Conservation (phyloP, 1,140 invertebrate genomes). For the Galleria mellonella region DNA sequence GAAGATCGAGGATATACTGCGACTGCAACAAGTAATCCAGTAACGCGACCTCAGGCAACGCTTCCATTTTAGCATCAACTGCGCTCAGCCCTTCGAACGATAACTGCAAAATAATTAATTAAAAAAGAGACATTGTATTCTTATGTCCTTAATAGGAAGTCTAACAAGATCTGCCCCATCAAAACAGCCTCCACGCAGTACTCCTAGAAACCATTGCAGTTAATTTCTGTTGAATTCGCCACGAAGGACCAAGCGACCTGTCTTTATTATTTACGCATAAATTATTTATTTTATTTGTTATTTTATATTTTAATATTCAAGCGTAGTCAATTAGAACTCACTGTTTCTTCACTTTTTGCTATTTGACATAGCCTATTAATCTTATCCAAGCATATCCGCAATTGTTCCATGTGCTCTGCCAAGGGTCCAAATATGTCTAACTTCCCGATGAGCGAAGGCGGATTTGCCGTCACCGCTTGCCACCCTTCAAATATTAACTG, state of each 20-base stretch:
- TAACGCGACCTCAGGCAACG: constrained; percentile 56
- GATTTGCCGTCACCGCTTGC: constrained; percentile 41
- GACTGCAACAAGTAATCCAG: constrained; percentile 60
- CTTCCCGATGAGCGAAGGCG: constrained; percentile 47
- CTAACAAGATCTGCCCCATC: too few relatives aligned
- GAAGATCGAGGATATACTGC: constrained; percentile 47
- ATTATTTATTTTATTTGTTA: too few relatives aligned
- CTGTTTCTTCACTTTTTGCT: constrained; percentile 26
- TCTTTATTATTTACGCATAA: too few relatives aligned
- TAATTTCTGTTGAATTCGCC: too few relatives aligned
- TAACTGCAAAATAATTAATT: constrained; percentile 25
- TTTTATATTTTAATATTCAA: too few relatives aligned
- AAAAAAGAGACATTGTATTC: not conserved
- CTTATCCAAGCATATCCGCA: constrained; percentile 51
- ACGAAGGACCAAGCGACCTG: too few relatives aligned
- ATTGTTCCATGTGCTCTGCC: constrained; percentile 47
- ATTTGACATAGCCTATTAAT: constrained; percentile 33
- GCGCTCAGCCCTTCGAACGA: constrained; percentile 49
- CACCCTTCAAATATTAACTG: constrained; percentile 42
- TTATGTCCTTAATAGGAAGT: too few relatives aligned
- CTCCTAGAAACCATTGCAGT: too few relatives aligned
- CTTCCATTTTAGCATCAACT: constrained; percentile 50
- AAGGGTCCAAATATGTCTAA: constrained; percentile 38
- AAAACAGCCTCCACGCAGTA: too few relatives aligned
- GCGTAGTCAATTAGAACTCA: too few relatives aligned